Evolutionary conservation across 1,140 invertebrate species (phyloP), one percentile per base, ranked within the genome.

Genomic region (Melipona quadrifasciata): DNA sequence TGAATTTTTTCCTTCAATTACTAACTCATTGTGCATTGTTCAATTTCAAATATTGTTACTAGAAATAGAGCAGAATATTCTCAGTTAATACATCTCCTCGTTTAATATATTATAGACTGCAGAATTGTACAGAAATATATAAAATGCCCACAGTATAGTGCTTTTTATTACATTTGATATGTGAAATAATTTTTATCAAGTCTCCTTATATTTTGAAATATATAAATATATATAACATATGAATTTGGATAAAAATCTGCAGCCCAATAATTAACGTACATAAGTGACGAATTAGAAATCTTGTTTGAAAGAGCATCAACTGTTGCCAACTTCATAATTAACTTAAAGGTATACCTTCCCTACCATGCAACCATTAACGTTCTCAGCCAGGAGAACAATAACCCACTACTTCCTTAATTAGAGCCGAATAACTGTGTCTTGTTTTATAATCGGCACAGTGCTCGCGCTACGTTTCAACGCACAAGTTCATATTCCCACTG

Each of bases 351-450:
- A 55, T n/a, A 61, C 11, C 58, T 34, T 75, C 11, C 39, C 31
- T 19, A 27, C 55, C 78, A 39, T 1, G 24, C 21, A 64, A 27
- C 51, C n/a, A 39, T 51, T 71, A 83, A 72, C 78, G 61, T 76
- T 86, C 71, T 55, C 84, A 79, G 58, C 11, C 57, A 55, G 58
- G 51, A 73, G 61, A 89, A 89, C 77, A 86, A 86, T 89, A 86
- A 89, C 53, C 67, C 24, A 61, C 65, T 47, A 68, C 80, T 88
- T 89, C 80, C 88, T 86, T 84, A 81, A 89, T 89, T 88, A 89
- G 67, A 61, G 47, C 76, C n/a, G 55, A 76, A 51, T 89, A 89
- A 89, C 76, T 55, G 87, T 73, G 72, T 68, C 58, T 76, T 51
- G 74, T 86, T 89, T 53, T 84, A 75, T 82, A 86, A 89, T 73